phyloP scores from a whole-genome alignment of 1,140 invertebrate genomes.

The Drosophila sulfurigaster region DNA sequence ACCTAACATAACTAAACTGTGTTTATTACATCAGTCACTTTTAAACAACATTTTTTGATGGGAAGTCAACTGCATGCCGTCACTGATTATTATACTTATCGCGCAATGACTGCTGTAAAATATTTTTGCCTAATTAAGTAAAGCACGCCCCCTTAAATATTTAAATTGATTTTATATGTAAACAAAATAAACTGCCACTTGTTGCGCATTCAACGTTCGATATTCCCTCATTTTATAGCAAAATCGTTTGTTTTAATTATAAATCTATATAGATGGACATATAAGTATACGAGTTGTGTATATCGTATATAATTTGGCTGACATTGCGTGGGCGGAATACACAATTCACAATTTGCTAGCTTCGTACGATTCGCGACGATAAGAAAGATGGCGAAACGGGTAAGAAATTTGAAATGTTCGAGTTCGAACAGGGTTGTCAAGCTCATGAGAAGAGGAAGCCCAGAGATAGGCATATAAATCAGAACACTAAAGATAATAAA shows the following conservation, averaged over 20 bases:
- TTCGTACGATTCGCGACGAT: constrained; percentile 19
- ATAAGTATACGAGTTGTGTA: constrained; percentile 10
- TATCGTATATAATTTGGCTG: constrained; percentile 16
- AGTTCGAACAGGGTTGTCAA: constrained; percentile 39
- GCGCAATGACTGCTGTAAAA: constrained; percentile 10
- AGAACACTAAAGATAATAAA: constrained; percentile 44
- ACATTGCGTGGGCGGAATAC: constrained; percentile 25
- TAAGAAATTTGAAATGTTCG: neutral
- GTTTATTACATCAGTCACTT: neutral
- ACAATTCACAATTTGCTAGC: constrained; percentile 10
- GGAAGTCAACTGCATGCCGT: neutral
- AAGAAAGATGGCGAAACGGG: constrained; percentile 9
- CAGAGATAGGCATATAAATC: constrained; percentile 63
- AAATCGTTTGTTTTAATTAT: constrained; percentile 57
- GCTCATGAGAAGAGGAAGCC: constrained; percentile 30
- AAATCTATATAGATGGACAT: constrained; percentile 33
- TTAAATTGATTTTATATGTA: constrained; percentile 13
- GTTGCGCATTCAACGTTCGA: constrained; percentile 11
- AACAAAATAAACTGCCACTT: constrained; percentile 44
- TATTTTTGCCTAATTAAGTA: constrained; percentile 7
- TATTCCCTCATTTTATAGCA: constrained; percentile 14
- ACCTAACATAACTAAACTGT: neutral
- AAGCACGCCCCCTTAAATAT: constrained; percentile 22
- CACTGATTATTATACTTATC: constrained; percentile 5
- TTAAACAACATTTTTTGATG: neutral